Base-by-base conservation (phyloP, 2,888 invertebrate species). In the Cartodere bifasciata region DNA sequence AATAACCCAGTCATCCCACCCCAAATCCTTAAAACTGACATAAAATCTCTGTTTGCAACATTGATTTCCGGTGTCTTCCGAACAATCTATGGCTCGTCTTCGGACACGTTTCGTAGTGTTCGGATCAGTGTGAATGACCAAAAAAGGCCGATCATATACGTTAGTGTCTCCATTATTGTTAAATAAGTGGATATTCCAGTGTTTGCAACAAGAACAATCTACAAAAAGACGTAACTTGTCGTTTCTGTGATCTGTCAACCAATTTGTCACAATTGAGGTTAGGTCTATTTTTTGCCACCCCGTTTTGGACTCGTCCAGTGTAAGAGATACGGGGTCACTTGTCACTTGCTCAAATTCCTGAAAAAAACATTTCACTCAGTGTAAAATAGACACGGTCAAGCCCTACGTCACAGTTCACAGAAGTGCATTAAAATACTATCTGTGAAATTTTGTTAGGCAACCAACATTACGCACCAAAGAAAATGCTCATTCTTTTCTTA, bases 1-100 rank as follows among this genome's bases (percentile, higher is more conserved):
- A 30, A 88, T 84, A 53, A 90, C 87, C 88, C 88, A 90, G 65
- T 90, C 87, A 62, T 88, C 86, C 91, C 90, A 91, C 46, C 88
- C 88, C 29, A 91, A 69, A 48, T 84, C 79, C 53, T 81, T 79
- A 65, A 91, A 91, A 60, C 80, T 85, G 49, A 91, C 87, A 67
- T 87, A 90, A 65, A 90, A 86, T 28, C 80, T 73, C 61, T 90
- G 82, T 53, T 87, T 86, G 59, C 83, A 84, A 62, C 90, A 91
- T 56, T 84, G 83, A 45, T 73, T 73, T 37, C 68, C 67, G 28
- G 67, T 58, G 32, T 75, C 74, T 35, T 72, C 73, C 40, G 75
- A 75, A 63, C 90, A 90, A 58, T 87, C 86, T 35, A 88, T 70
- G 20, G 88, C 85, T 42, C 86, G 74, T 46, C 85, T 69, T 39